Evolutionary conservation across 2,113 vertebrate genomes (phyloP), one percentile per base, ranked within the genome.

Genomic region (Neolamprologus toae): DNA sequence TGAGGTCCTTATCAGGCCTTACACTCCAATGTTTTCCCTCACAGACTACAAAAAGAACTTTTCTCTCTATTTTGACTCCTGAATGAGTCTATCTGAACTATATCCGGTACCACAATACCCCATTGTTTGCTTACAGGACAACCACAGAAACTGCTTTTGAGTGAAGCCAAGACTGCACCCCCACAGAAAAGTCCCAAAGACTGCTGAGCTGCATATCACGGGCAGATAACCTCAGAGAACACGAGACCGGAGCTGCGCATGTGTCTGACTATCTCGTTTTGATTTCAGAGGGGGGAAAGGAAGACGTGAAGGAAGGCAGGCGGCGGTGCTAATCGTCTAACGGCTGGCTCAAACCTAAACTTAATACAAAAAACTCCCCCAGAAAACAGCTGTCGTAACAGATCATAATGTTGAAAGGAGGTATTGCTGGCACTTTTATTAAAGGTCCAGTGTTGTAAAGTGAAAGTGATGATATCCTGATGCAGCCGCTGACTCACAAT

Each of bases 101-200:
- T 57, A 90, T 94, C 94, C 88, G 88, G 37, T 71, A 35, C 37
- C 91, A 95, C 93, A 95, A 92, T 92, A 76, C 37, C 19, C 84
- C 87, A 93, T 92, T 95, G 94, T 94, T 90, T 88, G 82, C 71
- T 76, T 81, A 84, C 92, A 85, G 87, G 84, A 93, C 42, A 19
- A 82, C 85, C 71, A 86, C 47, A 88, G 78, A 91, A 86, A 80
- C n/a, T 28, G 76, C 92, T 93, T 91, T 93, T 26, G 71, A 89
- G 57, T 10, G 80, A 90, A 86, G 92, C 92, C 89, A 85, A 91
- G 61, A 84, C 35, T 9, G 33, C 76, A 14, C 68, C 49, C 82
- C 19, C 59, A 45, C 28, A 7, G 87, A 53, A 76, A 80, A 54
- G 55, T 80, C 87, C 61, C 66, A 68, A 51, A 66, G 79, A n/a